These are phyloP conservation scores for Yasuhikotakia modesta DNA, from an alignment of 2,797 vertebrate genomes.

Conservation along the genomic window DNA sequence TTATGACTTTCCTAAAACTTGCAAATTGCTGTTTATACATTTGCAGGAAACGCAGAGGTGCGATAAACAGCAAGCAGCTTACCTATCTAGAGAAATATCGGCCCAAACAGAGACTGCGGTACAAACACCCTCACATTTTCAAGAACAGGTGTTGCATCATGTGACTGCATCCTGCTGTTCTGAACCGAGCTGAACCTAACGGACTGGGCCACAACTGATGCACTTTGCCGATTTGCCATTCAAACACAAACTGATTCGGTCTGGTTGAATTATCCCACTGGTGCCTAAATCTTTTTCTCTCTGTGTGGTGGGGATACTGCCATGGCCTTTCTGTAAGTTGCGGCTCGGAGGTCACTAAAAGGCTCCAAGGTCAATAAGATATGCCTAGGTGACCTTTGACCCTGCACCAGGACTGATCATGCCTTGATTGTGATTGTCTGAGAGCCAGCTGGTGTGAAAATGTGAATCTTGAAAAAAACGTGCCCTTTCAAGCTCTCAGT, in stretches of 20 bases:
- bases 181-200: slow-evolving; percentile 18
- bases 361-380: slow-evolving; percentile 23
- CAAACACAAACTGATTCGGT: slow-evolving; percentile 34
- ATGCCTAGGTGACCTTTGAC: slow-evolving; percentile 4
- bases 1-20: too few relatives aligned
- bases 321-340: slow-evolving; percentile 38
- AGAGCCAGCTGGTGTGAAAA: slow-evolving; percentile 40
- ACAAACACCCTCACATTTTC: slow-evolving; percentile 89
- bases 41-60: slow-evolving; percentile 90
- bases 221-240: slow-evolving; percentile 49
- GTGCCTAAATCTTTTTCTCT: slow-evolving; percentile 51
- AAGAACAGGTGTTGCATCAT: slow-evolving; percentile 93
- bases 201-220: slow-evolving; percentile 38
- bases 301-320: slow-evolving; percentile 48
- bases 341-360: slow-evolving; percentile 16
- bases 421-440: slow-evolving; percentile 30
- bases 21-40: not conserved
- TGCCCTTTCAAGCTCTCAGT: slow-evolving; percentile 13
- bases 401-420: slow-evolving; percentile 34
- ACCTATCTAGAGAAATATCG: slow-evolving; percentile 97
- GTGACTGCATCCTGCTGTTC: slow-evolving; percentile 72
- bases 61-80: slow-evolving; percentile 98
- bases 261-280: slow-evolving; percentile 37
- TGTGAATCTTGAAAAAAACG: slow-evolving; percentile 35
- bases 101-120: slow-evolving; percentile 93